Base-by-base conservation (phyloP, 1,140 invertebrate species). In the Trichonephila inaurata region DNA sequence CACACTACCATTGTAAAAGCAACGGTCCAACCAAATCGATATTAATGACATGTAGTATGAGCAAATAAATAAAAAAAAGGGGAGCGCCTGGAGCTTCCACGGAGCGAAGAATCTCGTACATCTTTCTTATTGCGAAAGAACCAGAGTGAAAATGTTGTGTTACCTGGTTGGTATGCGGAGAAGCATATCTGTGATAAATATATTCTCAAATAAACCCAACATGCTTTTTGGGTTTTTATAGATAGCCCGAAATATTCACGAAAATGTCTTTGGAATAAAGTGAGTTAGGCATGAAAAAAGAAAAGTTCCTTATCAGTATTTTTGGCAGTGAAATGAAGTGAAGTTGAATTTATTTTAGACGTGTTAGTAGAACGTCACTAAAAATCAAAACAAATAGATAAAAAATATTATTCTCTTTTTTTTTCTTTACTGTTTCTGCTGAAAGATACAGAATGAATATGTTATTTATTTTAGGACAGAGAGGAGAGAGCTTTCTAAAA, bases 111-210 rank as follows among this genome's bases (percentile, higher is more conserved):
- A 77, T 33, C 72, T 40, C 72, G 28, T 33, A 77, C 28, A 77
- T 77, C 72, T 77, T 77, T 77, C 72, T 77, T 77, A 16, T 77
- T 19, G 28, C 16, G 28, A 77, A 77, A 28, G 28, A 33, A 77
- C 72, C 72, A 19, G 72, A 77, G 72, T 77, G 28, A 77, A 77
- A 77, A 77, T 77, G 28, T 19, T 18, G 28, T 77, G 24, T 77
- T 6, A 28, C 72, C 28, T 40, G 10, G 28, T 28, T 33, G 28
- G 12, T 77, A 77, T 77, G 14, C 72, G 18, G 16, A 28, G 18
- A 77, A 40, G 62, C 72, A 77, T 40, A 28, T 40, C 24, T 33
- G 33, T 16, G 72, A 77, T 77, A 77, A 77, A 28, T 33, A 18
- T 28, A 33, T 28, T 28, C 72, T 51, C 51, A 51, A 77, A 40